These are phyloP conservation scores for Perizoma affinitatum DNA, from an alignment of 2,888 invertebrate genomes.

Conservation along the genomic window DNA sequence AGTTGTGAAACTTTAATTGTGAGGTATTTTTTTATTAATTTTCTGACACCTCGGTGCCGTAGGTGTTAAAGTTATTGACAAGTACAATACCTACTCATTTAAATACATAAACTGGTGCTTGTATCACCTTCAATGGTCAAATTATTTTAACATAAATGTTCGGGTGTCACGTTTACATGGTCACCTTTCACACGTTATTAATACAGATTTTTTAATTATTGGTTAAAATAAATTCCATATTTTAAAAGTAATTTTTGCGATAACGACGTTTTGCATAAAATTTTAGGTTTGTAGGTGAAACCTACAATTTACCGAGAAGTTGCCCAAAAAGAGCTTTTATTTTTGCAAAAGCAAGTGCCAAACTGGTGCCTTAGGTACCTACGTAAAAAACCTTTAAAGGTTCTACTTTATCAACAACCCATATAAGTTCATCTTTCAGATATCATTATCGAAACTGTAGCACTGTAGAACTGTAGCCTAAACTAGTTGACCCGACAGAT, in stretches of 20 bases:
- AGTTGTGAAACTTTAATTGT: constrained; percentile 46
- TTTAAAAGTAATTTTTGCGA: constrained; percentile 25
- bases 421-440: too few species aligned
- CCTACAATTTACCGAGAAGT: not conserved
- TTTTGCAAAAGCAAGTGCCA: too few species aligned
- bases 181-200: constrained; percentile 41
- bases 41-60: constrained; percentile 37
- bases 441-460: too few species aligned
- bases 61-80: constrained; percentile 42
- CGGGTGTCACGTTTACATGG: constrained; percentile 27
- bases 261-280: constrained; percentile 7
- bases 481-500: too few species aligned
- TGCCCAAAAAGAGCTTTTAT: too few species aligned
- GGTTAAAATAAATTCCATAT: constrained; percentile 31
- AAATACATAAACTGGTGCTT: constrained; percentile 5
- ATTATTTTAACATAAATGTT: constrained; percentile 18
- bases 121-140: constrained; percentile 23
- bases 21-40: constrained; percentile 36
- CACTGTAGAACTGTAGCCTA: too few species aligned
- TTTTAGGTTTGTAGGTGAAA: not conserved
- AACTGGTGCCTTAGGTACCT: too few species aligned
- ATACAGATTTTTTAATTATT: constrained; percentile 40
- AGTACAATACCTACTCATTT: constrained; percentile 18
- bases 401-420: too few species aligned
- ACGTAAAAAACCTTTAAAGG: too few species aligned